Evolutionary conservation across 2,888 invertebrate species (phyloP).

Genomic region (Gandaritis pyraliata): DNA sequence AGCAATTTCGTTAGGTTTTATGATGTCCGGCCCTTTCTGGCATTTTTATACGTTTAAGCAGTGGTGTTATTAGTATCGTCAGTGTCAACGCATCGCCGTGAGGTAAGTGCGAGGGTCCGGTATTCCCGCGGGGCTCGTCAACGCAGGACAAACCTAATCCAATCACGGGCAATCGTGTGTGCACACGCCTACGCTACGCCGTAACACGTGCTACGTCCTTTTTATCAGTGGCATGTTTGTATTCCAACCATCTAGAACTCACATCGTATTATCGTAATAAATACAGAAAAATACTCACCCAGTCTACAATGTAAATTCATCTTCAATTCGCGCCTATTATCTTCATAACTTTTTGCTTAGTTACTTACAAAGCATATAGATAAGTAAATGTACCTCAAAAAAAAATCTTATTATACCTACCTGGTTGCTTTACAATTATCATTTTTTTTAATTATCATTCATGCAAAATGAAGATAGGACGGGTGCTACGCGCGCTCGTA

Average conservation of each 20-base stretch:
- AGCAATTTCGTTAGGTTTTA: slow-evolving; percentile 55
- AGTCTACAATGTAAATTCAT: no score
- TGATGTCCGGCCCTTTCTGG: slow-evolving; percentile 51
- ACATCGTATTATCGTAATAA: neutral
- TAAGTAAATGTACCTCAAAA: no score
- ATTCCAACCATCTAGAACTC: slow-evolving; percentile 3
- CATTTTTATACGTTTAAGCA: slow-evolving; percentile 63
- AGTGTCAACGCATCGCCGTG: slow-evolving; percentile 68
- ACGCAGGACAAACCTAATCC: slow-evolving; percentile 85
- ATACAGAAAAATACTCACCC: no score
- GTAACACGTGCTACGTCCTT: slow-evolving; percentile 43
- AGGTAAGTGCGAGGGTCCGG: slow-evolving; percentile 47
- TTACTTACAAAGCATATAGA: no score
- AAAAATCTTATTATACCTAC: no score
- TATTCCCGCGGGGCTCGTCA: slow-evolving; percentile 86
- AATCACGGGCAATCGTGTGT: slow-evolving; percentile 81
- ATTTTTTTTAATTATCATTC: slow-evolving; percentile 16
- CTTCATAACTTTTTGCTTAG: no score
- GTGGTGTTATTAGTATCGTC: slow-evolving; percentile 64
- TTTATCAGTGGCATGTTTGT: slow-evolving; percentile 20
- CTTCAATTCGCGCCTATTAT: no score
- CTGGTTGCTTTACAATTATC: neutral
- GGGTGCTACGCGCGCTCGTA: slow-evolving; percentile 44
- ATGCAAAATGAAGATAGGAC: slow-evolving; percentile 53
- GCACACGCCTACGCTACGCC: slow-evolving; percentile 66